Percentiles rank a stretch among this genome's conserved stretches.
Evolutionary conservation across 2,888 invertebrate species (phyloP).

Genomic region (Limnephilus lunatus): DNA sequence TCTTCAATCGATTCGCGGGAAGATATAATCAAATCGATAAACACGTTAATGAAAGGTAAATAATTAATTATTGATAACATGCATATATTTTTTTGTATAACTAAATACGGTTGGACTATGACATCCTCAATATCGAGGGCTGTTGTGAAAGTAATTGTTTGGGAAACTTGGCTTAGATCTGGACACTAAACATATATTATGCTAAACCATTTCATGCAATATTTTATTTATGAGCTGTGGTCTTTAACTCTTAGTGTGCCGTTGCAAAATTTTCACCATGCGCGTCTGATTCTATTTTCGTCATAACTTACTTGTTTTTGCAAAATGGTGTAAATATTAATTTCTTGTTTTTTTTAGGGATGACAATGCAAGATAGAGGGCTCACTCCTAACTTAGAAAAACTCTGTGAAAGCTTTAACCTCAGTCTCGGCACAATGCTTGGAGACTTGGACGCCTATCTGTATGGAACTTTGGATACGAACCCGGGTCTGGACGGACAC

Average conservation of each 20-base stretch:
- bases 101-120: not conserved
- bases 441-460: constrained; percentile 84
- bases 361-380: constrained; percentile 89
- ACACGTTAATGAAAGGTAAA: constrained; percentile 75
- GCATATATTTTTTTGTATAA: not conserved
- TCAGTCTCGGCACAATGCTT: constrained; percentile 79
- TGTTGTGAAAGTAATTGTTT: not conserved
- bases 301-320: no score
- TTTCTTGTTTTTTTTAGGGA: constrained; percentile 69
- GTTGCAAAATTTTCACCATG: no score
- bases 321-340: no score
- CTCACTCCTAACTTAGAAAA: constrained; percentile 85
- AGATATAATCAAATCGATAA: constrained; percentile 75
- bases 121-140: not conserved
- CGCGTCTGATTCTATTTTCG: no score
- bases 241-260: no score
- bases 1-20: constrained; percentile 74
- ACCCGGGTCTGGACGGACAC: constrained; percentile 67
- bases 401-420: constrained; percentile 82
- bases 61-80: not conserved
- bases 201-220: no score
- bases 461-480: constrained; percentile 74
- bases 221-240: no score
- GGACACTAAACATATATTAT: no score
- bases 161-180: no score